Conservation (phyloP, 1,140 invertebrate genomes). For the Papilio machaon region DNA sequence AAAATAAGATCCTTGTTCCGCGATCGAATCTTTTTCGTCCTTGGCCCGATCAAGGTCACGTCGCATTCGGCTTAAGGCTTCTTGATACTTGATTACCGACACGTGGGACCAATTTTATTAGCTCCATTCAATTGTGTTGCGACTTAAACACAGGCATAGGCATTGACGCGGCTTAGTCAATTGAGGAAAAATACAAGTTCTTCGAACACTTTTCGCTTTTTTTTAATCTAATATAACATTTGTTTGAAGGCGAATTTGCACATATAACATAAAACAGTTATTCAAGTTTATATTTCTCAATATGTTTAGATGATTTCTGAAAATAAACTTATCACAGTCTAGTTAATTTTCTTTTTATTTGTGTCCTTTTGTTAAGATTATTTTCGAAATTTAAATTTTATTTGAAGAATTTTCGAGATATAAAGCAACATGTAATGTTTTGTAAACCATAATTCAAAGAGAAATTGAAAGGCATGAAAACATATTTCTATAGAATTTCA, state of each 20-base stretch:
- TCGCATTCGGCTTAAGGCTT: conserved; percentile 27
- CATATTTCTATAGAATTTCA: too few species aligned
- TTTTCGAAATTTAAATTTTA: too few species aligned
- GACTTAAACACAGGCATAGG: not conserved
- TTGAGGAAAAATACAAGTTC: not conserved
- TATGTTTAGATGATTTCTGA: not conserved
- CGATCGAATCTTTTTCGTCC: conserved; percentile 28
- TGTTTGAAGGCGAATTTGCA: not conserved
- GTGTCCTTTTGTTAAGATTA: too few species aligned
- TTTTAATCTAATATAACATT: not conserved
- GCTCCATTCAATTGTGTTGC: conserved; percentile 29
- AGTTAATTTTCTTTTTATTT: not conserved
- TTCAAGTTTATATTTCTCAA: too few species aligned
- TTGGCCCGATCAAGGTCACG: conserved; percentile 33
- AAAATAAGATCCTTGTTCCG: not conserved
- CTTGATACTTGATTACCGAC: conserved; percentile 35
- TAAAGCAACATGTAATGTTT: too few species aligned
- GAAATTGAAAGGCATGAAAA: too few species aligned
- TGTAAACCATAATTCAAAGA: not conserved
- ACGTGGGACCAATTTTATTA: conserved; percentile 36
- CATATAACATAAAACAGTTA: not conserved
- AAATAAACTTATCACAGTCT: too few species aligned
- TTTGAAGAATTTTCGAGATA: too few species aligned
- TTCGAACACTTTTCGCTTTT: not conserved
- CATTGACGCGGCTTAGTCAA: not conserved